These are phyloP conservation scores for Chloroclysta siterata DNA, from an alignment of 2,888 invertebrate genomes.

Conservation along the genomic window DNA sequence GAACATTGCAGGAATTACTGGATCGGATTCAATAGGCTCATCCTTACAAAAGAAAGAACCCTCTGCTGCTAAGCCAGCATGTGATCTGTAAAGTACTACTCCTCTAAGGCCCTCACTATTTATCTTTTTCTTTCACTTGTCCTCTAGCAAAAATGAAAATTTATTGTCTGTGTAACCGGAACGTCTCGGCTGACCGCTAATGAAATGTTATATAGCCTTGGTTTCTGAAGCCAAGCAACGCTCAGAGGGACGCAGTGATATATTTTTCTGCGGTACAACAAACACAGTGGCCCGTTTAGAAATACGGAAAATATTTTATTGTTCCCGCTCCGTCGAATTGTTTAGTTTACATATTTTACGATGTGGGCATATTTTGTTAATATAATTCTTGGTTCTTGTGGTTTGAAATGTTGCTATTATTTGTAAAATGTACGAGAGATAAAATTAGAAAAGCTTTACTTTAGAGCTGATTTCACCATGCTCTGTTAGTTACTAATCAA, in stretches of 20 bases:
- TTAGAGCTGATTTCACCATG: too few species aligned
- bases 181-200: slow-evolving; percentile 71
- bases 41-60: not conserved
- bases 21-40: not conserved
- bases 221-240: slow-evolving; percentile 43
- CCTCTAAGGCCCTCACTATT: slow-evolving; percentile 52
- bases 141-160: slow-evolving; percentile 78
- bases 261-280: slow-evolving; percentile 53
- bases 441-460: too few species aligned
- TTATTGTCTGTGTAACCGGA: slow-evolving; percentile 72
- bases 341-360: slow-evolving; percentile 32
- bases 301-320: slow-evolving; percentile 42
- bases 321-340: slow-evolving; percentile 36
- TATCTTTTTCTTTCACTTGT: slow-evolving; percentile 79
- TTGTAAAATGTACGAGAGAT: not conserved
- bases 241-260: slow-evolving; percentile 51
- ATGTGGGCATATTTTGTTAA: slow-evolving; percentile 10
- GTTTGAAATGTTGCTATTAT: not conserved
- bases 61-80: not conserved
- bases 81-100: slow-evolving; percentile 11
- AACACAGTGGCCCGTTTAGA: slow-evolving; percentile 45
- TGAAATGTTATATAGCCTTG: slow-evolving; percentile 73
- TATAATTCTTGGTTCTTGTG: not conserved
- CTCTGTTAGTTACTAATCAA: too few species aligned
- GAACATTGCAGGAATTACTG: not conserved